A percentile compares a stretch with the other conserved stretches of the same genome.
phyloP scores from a whole-genome alignment of 2,797 vertebrate species.

The Thripadectes ignobilis region DNA sequence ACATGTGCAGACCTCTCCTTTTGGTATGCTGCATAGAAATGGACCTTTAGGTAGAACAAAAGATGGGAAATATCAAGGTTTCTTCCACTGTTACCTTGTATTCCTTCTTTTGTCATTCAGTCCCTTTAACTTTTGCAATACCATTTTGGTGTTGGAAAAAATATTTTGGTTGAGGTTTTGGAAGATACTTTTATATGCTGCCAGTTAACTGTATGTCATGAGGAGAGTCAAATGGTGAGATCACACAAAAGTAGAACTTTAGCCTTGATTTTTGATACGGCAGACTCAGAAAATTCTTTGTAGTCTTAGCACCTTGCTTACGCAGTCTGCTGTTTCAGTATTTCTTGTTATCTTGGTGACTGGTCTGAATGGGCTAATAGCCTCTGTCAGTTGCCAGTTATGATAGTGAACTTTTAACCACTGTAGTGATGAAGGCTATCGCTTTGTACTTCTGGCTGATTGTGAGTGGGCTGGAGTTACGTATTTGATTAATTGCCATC shows the following conservation, averaged over 20 bases:
- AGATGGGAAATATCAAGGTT: not conserved
- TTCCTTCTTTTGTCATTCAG: not conserved
- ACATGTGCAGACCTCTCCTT: not conserved
- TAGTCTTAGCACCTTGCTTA: not conserved
- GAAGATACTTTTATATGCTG: not conserved
- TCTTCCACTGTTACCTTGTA: not conserved
- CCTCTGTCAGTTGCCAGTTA: not conserved
- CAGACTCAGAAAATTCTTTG: not conserved
- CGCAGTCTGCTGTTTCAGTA: not conserved
- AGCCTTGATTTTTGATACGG: not conserved
- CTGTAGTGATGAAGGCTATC: not conserved
- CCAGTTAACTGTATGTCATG: not conserved
- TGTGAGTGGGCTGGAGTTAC: not conserved
- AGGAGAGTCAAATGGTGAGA: not conserved
- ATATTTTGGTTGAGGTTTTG: not conserved
- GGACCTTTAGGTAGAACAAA: not conserved
- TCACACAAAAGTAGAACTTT: not conserved
- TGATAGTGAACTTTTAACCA: not conserved
- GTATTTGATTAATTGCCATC: not conserved
- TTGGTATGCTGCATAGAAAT: not conserved
- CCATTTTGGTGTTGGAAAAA: not conserved
- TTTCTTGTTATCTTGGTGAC: not conserved
- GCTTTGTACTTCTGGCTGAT: not conserved
- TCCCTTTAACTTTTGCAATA: not conserved
- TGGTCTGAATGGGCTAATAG: not conserved